These are phyloP conservation scores for Diachasma alloeum DNA, from an alignment of 1,140 invertebrate species.

Conservation along the genomic window DNA sequence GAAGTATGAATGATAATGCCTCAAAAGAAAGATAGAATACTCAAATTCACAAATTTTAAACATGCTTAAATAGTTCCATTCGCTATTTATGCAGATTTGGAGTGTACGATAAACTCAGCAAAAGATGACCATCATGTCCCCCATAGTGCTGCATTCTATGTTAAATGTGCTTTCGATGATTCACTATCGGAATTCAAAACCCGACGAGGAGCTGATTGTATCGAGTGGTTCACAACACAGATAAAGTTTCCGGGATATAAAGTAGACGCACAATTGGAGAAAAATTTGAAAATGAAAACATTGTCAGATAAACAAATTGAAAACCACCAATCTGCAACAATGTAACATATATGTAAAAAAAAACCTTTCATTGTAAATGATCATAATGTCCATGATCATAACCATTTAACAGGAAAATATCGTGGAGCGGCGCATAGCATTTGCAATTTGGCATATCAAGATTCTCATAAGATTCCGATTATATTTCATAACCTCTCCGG, in stretches of 20 bases:
- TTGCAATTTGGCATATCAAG: no score
- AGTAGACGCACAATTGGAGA: constrained; percentile 29
- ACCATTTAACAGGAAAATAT: constrained; percentile 49
- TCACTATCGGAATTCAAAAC: no score
- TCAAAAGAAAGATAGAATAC: background rate
- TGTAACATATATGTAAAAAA: constrained; percentile 40
- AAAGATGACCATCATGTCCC: no score
- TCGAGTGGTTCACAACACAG: constrained; percentile 40
- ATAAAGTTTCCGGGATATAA: constrained; percentile 34
- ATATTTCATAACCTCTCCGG: no score
- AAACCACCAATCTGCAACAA: background rate
- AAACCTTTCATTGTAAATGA: constrained; percentile 27
- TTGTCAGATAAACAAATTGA: constrained; percentile 8
- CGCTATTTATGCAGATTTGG: background rate
- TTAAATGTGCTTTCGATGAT: no score
- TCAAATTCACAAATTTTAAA: background rate
- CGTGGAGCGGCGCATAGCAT: constrained; percentile 49
- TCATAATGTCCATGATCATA: constrained; percentile 46
- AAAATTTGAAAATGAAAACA: constrained; percentile 22
- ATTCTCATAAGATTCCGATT: no score
- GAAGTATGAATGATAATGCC: background rate
- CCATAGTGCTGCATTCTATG: no score
- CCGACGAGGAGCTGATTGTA: no score
- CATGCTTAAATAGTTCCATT: background rate
- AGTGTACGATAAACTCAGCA: no score